Base-by-base conservation (phyloP, 1,140 invertebrate species). In the Cheumatopsyche charites region DNA sequence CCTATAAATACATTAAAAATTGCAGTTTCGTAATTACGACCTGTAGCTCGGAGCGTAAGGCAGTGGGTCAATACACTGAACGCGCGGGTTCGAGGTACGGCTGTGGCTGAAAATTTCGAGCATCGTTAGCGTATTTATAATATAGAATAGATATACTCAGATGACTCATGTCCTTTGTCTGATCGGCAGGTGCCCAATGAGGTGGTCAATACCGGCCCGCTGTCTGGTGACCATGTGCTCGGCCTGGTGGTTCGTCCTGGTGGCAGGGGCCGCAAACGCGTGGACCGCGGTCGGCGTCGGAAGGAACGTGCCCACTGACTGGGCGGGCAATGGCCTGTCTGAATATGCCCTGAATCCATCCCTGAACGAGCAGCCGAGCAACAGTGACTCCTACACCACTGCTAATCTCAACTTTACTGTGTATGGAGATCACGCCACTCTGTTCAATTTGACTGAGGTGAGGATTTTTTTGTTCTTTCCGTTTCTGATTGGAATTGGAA, bases 331-430 rank as follows among this genome's bases (percentile, higher is more conserved):
- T 2, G 52, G 41, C 4, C 5, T 29, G 15, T 26, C 74, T 3
- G 74, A 71, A 13, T 58, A 58, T 11, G 63, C 67, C 0, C 52
- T 73, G 15, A 45, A 66, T 0, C 70, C 72, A 36, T n/a, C n/a
- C n/a, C 72, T 72, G 19, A 61, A 52, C 6, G 70, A 70, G 41
- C 23, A 62, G 17, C 58, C 74, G 0, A 62, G 45, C 11, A 6
- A 71, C 1, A 42, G 65, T 21, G 75, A 76, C 71, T 61, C 67
- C 67, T 76, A 63, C 62, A 76, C 75, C n/a, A 72, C 63, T 3
- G 75, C 75, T 42, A 61, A 66, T 26, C 70, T 76, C 13, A 76
- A 76, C 43, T 21, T 74, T 26, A 66, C 75, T 3, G 58, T 72
- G 17, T 15, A 43, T 13, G 72, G 67, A 41, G 36, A 49, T 19